phyloP scores from a whole-genome alignment of 1,140 invertebrate genomes.

The Drosophila dunni region DNA sequence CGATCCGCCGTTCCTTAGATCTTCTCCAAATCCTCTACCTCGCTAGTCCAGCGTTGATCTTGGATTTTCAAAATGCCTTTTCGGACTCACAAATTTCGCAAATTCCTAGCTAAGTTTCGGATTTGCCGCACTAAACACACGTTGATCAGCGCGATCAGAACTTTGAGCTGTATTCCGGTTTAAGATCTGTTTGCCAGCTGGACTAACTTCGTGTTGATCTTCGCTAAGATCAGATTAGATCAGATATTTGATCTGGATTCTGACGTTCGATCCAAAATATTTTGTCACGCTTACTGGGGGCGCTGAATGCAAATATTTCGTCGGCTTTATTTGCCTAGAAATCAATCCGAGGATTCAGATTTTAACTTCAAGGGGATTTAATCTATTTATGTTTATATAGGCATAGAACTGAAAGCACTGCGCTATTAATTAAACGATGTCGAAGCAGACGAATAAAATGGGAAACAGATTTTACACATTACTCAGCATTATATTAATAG shows the following conservation, averaged over 20 bases:
- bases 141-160: slow-evolving; percentile 57
- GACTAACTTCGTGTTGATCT: slow-evolving; percentile 62
- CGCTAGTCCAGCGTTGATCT: slow-evolving; percentile 68
- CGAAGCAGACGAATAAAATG: slow-evolving; percentile 27
- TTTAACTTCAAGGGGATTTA: background rate
- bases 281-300: slow-evolving; percentile 54
- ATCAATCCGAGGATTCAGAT: slow-evolving; percentile 7
- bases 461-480: slow-evolving; percentile 67
- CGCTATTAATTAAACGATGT: slow-evolving; percentile 71
- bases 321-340: background rate
- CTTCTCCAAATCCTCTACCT: slow-evolving; percentile 18
- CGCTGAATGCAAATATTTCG: slow-evolving; percentile 53
- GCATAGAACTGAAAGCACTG: slow-evolving; percentile 45
- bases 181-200: slow-evolving; percentile 7
- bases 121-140: slow-evolving; percentile 72
- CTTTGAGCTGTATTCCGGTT: slow-evolving; percentile 21
- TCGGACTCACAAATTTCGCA: slow-evolving; percentile 56
- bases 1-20: slow-evolving; percentile 18
- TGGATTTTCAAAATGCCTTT: slow-evolving; percentile 68
- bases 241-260: slow-evolving; percentile 36
- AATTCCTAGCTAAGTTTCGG: slow-evolving; percentile 69
- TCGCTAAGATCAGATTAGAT: background rate
- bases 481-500: slow-evolving; percentile 70
- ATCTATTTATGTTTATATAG: slow-evolving; percentile 27
- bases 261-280: slow-evolving; percentile 67